Base-by-base conservation (phyloP, 2,797 vertebrate species). In the Propithecus perrieri region DNA sequence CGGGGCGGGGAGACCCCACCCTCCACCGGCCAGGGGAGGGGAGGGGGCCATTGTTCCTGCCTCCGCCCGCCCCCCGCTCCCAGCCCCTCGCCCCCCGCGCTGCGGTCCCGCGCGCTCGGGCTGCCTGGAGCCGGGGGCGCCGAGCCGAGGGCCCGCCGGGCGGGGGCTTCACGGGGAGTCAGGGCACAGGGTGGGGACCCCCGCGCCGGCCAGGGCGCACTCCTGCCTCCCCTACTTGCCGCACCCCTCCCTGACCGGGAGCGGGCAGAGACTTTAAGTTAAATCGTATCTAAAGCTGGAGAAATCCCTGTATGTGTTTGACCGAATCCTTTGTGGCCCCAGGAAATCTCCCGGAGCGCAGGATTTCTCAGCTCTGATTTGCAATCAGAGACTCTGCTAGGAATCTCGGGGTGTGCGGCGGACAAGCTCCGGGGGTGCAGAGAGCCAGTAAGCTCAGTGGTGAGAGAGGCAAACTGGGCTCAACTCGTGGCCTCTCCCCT, bases 1-100 rank as follows among this genome's bases (percentile, higher is more conserved):
- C 74, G 95, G 98, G 97, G 98, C 97, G 71, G 98, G 97, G 97
- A 98, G 98, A 98, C 96, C 92, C 96, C 95, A 97, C 98, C 97
- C 97, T 97, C 97, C 95, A 41, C 97, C 97, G 92, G 85, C 85
- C 91, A 48, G 84, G 92, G 93, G 89, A 86, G 97, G 89, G 97
- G 97, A 97, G 96, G 97, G 98, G 97, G 96, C 97, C 96, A 98
- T 98, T 98, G 98, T 98, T 97, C 96, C 97, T 98, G 97, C 96
- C 97, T 98, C 96, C 79, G 80, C 92, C 95, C 87, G 72, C 96
- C 97, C 93, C 96, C 92, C 59, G 61, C 91, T 86, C 96, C 76
- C 76, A 81, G 85, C 80, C 93, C 95, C 88, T 28, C 26, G 79
- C 14, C 80, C 85, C 85, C 41, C 13, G 67, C 30, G 79, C 87